Evolutionary conservation across 2,113 vertebrate genomes (phyloP).

Genomic region (Cryptoleucopteryx plumbea): DNA sequence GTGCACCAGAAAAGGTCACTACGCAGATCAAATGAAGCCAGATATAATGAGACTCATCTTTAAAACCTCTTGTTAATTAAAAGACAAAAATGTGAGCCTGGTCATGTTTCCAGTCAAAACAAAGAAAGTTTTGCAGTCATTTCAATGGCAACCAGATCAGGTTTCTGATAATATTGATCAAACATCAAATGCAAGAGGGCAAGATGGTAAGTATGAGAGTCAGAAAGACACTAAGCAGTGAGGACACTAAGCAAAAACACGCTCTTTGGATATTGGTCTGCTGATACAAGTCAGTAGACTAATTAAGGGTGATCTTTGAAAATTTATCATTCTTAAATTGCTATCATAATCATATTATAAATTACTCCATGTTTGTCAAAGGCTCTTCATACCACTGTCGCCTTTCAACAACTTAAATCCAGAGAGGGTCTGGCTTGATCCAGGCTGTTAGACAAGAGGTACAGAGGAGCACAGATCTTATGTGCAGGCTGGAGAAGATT

Average conservation of each 20-base stretch:
- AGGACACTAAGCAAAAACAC: not conserved
- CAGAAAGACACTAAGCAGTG: not conserved
- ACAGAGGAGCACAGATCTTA: not conserved
- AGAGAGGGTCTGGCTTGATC: not conserved
- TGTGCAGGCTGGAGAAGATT: not conserved
- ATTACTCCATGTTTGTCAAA: not conserved
- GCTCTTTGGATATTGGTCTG: not conserved
- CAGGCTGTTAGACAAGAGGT: not conserved
- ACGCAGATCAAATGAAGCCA: not conserved
- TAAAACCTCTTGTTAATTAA: conserved; percentile 15
- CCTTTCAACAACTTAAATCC: not conserved
- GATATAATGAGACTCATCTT: not conserved
- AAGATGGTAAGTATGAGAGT: not conserved
- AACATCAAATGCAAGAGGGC: not conserved
- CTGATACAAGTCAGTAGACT: not conserved
- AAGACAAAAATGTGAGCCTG: not conserved
- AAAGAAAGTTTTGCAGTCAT: not conserved
- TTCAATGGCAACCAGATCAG: not conserved
- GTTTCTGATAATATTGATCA: conserved; percentile 6
- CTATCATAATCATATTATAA: not conserved
- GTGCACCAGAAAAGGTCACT: not conserved
- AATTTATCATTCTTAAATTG: not conserved
- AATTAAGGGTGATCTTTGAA: not conserved
- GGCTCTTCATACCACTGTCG: rapidly evolving
- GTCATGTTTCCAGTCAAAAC: not conserved